Percentiles rank a stretch among this genome's conserved stretches.
phyloP scores from a whole-genome alignment of 2,888 invertebrate species.

The Ametastegia equiseti region DNA sequence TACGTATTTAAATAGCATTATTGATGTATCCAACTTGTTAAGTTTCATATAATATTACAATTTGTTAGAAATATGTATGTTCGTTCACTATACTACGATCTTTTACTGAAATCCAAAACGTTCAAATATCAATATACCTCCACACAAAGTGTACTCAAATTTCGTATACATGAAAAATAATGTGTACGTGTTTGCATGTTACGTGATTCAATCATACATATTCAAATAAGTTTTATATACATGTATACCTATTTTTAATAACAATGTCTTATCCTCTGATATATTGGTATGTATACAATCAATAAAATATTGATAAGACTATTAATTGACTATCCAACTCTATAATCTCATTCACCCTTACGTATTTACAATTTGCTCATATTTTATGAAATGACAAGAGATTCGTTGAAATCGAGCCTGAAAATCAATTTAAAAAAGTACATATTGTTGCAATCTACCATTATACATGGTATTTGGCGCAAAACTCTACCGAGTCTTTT shows the following conservation, averaged over 20 bases:
- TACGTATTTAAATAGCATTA: not conserved
- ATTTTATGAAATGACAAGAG: no score
- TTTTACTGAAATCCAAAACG: not conserved
- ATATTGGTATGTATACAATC: not conserved
- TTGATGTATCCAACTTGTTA: not conserved
- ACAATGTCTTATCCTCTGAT: not conserved
- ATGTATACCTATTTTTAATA: not conserved
- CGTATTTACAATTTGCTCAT: not conserved
- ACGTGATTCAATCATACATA: not conserved
- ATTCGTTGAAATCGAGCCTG: no score
- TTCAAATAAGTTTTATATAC: not conserved
- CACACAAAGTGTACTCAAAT: not conserved
- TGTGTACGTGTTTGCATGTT: not conserved
- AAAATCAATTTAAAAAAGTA: no score
- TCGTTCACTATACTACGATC: not conserved
- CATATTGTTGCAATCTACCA: no score
- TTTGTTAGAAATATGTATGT: not conserved
- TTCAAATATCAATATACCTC: constrained; percentile 2
- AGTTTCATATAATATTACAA: not conserved
- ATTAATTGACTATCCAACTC: not conserved
- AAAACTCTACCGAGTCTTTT: no score
- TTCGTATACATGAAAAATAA: not conserved
- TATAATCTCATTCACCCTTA: not conserved
- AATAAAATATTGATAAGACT: not conserved
- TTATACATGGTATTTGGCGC: no score